Conservation (phyloP, 2,113 vertebrate genomes). For the Erythrocercus mccallii region DNA sequence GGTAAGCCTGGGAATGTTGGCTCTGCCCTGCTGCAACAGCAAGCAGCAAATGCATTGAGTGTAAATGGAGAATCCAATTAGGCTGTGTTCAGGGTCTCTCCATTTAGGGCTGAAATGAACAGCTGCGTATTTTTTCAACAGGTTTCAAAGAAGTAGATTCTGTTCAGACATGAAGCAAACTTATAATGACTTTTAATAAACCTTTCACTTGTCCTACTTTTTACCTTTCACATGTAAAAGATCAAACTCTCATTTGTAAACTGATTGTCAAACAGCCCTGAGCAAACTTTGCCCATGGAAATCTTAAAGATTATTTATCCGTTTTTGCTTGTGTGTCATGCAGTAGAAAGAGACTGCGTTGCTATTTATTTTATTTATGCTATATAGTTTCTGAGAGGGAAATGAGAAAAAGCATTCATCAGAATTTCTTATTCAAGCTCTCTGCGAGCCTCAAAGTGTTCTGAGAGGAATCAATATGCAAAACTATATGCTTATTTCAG, state of each 20-base stretch:
- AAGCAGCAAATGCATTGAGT: neutral
- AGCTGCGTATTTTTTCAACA: neutral
- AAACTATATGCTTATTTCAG: neutral
- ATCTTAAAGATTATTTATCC: slow-evolving; percentile 15
- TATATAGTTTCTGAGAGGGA: neutral
- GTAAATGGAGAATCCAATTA: neutral
- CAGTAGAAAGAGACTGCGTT: neutral
- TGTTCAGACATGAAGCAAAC: neutral
- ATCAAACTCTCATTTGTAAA: slow-evolving; percentile 7
- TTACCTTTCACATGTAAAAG: neutral
- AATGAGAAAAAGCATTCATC: neutral
- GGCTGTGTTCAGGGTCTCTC: neutral
- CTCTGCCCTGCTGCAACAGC: neutral
- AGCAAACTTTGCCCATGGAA: neutral
- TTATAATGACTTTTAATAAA: neutral
- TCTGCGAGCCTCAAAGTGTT: neutral
- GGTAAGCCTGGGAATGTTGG: neutral
- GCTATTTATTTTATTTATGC: slow-evolving; percentile 40
- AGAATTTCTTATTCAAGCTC: slow-evolving; percentile 6
- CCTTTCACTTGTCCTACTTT: neutral
- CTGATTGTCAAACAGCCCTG: neutral
- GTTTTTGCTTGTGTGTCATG: neutral
- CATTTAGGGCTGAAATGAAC: neutral
- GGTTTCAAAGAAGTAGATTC: neutral
- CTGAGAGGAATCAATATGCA: neutral